These are phyloP conservation scores for Danaus chrysippus DNA, from an alignment of 2,888 invertebrate species.

Conservation along the genomic window DNA sequence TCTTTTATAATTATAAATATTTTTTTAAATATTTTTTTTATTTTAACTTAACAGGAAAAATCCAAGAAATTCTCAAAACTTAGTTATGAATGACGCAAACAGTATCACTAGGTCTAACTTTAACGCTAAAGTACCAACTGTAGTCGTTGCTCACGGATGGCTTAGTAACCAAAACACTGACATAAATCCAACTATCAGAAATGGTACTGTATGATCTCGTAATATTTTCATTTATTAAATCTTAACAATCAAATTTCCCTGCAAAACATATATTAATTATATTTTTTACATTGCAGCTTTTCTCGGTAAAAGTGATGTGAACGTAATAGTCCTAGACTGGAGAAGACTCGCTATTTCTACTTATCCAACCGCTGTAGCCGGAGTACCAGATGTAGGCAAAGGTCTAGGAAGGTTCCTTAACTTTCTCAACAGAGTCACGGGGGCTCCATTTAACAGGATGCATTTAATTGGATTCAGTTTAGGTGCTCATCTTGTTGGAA, in stretches of 20 bases:
- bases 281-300: constrained; percentile 41
- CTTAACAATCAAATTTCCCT: not conserved
- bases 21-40: not conserved
- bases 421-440: constrained; percentile 49
- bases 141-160: constrained; percentile 53
- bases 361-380: constrained; percentile 52
- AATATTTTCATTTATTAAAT: not conserved
- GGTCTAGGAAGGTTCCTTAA: constrained; percentile 61
- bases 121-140: constrained; percentile 39
- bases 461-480: constrained; percentile 72
- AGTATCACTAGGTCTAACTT: constrained; percentile 46
- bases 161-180: constrained; percentile 39
- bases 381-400: constrained; percentile 58
- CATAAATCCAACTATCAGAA: constrained; percentile 37
- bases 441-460: constrained; percentile 46
- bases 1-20: too few species aligned
- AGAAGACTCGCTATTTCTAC: constrained; percentile 46
- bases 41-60: constrained; percentile 50
- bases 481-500: constrained; percentile 68
- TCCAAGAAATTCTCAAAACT: constrained; percentile 35
- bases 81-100: constrained; percentile 40
- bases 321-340: constrained; percentile 67
- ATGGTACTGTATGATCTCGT: constrained; percentile 37
- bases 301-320: constrained; percentile 49
- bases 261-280: constrained; percentile 1